Evolutionary conservation across 2,113 vertebrate genomes (phyloP).

Genomic region (Sinocyclocheilus rhinocerous): DNA sequence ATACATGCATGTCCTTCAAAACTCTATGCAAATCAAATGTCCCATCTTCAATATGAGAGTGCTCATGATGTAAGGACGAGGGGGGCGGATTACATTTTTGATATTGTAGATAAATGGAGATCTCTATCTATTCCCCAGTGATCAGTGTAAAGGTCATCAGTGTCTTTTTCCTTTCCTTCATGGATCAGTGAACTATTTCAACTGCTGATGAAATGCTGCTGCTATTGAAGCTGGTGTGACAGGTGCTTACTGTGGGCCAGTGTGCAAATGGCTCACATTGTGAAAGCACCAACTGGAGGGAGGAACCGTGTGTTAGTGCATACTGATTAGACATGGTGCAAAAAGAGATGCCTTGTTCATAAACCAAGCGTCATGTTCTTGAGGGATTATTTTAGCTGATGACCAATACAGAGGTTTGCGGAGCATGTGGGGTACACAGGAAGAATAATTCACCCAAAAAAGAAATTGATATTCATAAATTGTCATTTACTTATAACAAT

Average conservation of each 20-base stretch:
- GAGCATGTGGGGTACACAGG: neutral
- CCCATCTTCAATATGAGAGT: neutral
- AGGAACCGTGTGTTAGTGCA: neutral
- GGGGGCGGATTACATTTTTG: neutral
- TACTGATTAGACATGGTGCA: slow-evolving; percentile 17
- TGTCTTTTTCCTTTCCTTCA: slow-evolving; percentile 33
- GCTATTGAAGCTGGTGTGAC: neutral
- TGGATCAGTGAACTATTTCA: slow-evolving; percentile 44
- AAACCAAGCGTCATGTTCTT: neutral
- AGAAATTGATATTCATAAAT: neutral
- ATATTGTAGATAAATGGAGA: slow-evolving; percentile 10
- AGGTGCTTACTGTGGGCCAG: neutral
- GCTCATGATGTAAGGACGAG: slow-evolving; percentile 2
- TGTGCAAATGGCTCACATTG: neutral
- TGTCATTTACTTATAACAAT: neutral
- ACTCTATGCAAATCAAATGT: slow-evolving; percentile 10
- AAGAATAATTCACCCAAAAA: neutral
- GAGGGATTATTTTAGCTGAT: neutral
- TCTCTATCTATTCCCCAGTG: slow-evolving; percentile 17
- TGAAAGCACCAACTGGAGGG: slow-evolving; percentile 12
- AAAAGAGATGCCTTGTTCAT: slow-evolving; percentile 7
- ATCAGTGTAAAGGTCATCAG: slow-evolving; percentile 32
- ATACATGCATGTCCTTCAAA: neutral
- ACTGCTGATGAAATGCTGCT: neutral
- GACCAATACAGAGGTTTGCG: neutral